phyloP scores from a whole-genome alignment of 2,113 vertebrate genomes.

The Myanophis thanlyinensis region DNA sequence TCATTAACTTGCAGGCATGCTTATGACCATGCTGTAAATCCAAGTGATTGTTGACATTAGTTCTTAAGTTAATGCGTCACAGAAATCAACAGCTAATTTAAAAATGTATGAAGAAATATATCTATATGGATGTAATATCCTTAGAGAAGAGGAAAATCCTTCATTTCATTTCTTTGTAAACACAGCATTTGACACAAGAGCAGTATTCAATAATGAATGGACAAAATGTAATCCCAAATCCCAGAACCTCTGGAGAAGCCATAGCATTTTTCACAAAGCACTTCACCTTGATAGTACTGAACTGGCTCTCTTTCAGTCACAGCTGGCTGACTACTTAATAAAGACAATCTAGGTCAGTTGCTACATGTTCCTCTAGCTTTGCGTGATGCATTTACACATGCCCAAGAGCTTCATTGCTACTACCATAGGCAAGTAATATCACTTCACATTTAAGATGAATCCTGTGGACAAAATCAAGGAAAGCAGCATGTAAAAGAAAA shows the following conservation, averaged over 20 bases:
- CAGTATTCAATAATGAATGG: background rate
- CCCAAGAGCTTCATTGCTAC: background rate
- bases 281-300: background rate
- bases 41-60: background rate
- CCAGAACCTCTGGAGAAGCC: background rate
- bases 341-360: constrained; percentile 4
- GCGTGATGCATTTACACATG: background rate
- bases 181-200: background rate
- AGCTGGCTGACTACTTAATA: constrained; percentile 7
- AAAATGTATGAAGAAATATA: background rate
- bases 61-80: background rate
- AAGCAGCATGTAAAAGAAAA: background rate
- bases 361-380: background rate
- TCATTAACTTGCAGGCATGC: background rate
- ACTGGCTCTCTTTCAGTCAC: background rate
- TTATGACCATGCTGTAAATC: background rate
- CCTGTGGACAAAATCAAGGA: background rate
- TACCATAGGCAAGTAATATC: background rate
- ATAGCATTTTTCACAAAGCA: background rate
- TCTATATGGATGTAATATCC: background rate
- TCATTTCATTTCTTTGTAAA: background rate
- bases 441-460: background rate
- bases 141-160: background rate
- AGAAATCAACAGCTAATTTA: background rate
- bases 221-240: background rate